phyloP scores from a whole-genome alignment of 2,888 invertebrate species.

The Nebria salina region DNA sequence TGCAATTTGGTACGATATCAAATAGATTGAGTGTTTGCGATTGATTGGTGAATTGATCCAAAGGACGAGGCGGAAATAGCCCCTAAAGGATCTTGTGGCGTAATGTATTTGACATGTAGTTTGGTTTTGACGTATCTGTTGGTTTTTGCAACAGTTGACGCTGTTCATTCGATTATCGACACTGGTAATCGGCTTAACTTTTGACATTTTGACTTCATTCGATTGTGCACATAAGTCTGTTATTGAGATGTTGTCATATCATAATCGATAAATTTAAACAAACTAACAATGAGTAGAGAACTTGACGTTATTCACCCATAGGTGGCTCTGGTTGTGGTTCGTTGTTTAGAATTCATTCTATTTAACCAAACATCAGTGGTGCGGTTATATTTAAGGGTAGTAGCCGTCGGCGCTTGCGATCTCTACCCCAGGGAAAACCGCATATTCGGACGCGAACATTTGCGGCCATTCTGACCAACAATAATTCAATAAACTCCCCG shows the following conservation, averaged over 20 bases:
- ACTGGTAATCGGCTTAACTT: not conserved
- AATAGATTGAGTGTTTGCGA: not conserved
- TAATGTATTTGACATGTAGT: not conserved
- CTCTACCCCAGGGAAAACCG: constrained; percentile 2
- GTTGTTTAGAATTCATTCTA: not conserved
- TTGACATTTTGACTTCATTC: not conserved
- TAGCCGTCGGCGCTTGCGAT: not conserved
- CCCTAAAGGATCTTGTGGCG: not conserved
- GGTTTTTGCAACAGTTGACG: not conserved
- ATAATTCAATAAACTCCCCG: not conserved
- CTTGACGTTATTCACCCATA: too few relatives aligned
- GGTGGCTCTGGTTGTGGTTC: not conserved
- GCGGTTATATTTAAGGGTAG: not conserved
- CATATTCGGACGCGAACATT: not conserved
- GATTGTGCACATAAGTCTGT: not conserved
- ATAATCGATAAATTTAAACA: too few relatives aligned
- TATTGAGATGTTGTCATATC: not conserved
- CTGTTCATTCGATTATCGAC: not conserved
- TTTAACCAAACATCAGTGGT: not conserved
- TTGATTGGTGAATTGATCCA: not conserved
- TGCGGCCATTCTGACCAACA: not conserved
- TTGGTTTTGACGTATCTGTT: not conserved
- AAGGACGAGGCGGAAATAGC: not conserved
- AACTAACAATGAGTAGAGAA: too few relatives aligned
- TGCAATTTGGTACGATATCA: not conserved